Conservation (phyloP, 2,888 invertebrate species). For the Mythimna impura region DNA sequence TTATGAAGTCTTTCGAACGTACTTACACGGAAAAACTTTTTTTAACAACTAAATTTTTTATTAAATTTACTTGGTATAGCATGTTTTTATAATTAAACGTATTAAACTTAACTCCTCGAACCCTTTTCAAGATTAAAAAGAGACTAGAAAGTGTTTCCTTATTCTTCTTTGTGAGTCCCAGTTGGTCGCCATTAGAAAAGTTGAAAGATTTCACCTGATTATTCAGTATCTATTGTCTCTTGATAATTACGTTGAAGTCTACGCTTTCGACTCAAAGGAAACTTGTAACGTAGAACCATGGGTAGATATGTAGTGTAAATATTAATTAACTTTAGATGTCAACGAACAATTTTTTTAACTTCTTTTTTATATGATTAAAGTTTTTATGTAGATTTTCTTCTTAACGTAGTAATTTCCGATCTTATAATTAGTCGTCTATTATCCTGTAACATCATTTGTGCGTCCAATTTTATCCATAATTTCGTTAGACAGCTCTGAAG, state of each 20-base stretch:
- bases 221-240: slow-evolving; percentile 58
- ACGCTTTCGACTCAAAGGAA: slow-evolving; percentile 27
- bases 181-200: slow-evolving; percentile 61
- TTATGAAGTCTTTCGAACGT: slow-evolving; percentile 10
- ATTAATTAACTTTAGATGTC: slow-evolving; percentile 18
- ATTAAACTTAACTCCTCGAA: slow-evolving; percentile 26
- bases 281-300: slow-evolving; percentile 4
- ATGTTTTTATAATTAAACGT: slow-evolving; percentile 27
- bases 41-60: slow-evolving; percentile 26
- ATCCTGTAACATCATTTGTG: slow-evolving; percentile 20
- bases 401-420: slow-evolving; percentile 35
- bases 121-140: slow-evolving; percentile 47
- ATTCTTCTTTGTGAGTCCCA: slow-evolving; percentile 61
- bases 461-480: slow-evolving; percentile 21
- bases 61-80: slow-evolving; percentile 36
- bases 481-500: slow-evolving; percentile 12
- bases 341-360: slow-evolving; percentile 5
- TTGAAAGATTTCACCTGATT: slow-evolving; percentile 64
- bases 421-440: slow-evolving; percentile 44
- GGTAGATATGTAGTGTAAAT: slow-evolving; percentile 7
- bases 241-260: slow-evolving; percentile 54
- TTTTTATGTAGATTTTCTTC: slow-evolving; percentile 28
- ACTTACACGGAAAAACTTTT: neutral
- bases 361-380: slow-evolving; percentile 12
- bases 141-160: slow-evolving; percentile 58